Base-by-base conservation (phyloP, 2,113 vertebrate species). In the Salminus brasiliensis region DNA sequence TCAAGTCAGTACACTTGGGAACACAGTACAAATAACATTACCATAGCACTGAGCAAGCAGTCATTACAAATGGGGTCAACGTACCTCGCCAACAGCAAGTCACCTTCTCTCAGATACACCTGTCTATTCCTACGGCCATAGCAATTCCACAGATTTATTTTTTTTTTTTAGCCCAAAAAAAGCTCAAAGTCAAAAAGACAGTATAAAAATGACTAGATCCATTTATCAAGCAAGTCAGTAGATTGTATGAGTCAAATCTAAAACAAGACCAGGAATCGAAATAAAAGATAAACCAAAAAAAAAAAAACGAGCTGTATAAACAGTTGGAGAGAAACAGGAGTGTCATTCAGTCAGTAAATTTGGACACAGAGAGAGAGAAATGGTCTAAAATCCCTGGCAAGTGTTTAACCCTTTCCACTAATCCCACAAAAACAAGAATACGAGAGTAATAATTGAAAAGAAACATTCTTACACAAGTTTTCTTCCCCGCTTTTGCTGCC, bases 401-500 rank as follows among this genome's bases (percentile, higher is more conserved):
- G 25, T 25, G 4, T 57, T 30, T 21, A 36, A 12, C 57, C 10
- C 5, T 15, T 16, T 43, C 49, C 10, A 13, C 32, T 59, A 49
- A 10, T 23, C 47, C 36, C 70, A 15, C n/a, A 75, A 55, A 27
- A 52, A 3, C 29, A 25, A 75, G 78, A 82, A 84, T 5, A 65
- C 15, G 34, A 3, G 23, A 25, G 34, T 8, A 13, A 25, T 63
- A 23, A 32, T 1, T 16, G 45, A 73, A 85, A 79, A 86, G 72
- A 41, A 78, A 74, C 81, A 76, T 84, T 72, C 85, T 72, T 66
- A 72, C 41, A 32, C 63, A 71, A 57, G 52, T 55, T 49, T 47
- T 11, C 21, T 62, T 27, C 92, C 93, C 94, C 84, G 93, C 92
- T 93, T 93, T 27, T 36, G 67, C 86, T 85, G 88, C 85, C 96